Base-by-base conservation (phyloP, 2,888 invertebrate species). In the Teinopalpus imperialis region DNA sequence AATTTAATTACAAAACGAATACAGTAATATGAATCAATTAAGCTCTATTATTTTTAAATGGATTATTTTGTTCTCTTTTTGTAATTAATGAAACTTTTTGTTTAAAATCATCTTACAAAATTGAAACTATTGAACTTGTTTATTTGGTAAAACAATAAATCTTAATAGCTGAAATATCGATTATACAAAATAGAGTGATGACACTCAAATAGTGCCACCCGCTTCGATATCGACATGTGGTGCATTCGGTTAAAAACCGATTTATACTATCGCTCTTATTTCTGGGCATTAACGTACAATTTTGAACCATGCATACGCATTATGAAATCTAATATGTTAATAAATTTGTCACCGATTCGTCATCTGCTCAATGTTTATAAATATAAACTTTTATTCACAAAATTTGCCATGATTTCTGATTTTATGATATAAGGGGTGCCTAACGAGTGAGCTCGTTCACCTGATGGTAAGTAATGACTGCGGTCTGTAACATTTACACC, bases 141-240 rank as follows among this genome's bases (percentile, higher is more conserved):
- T 40, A 34, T 40, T 40, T 40, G 14, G 23, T 34, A n/a, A 27
- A 34, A 34, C 45, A 40, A 46, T 46, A 46, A 40, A 46, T 46
- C 40, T 46, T 46, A 40, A 46, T 46, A 49, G 31, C n/a, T 26
- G 31, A 44, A 39, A 40, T 65, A 70, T 63, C 61, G 63, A 69
- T 63, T 69, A 53, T 54, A 55, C 51, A 63, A 71, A 75, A 51
- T 72, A 71, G 73, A 66, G 79, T 79, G 81, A 66, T 62, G 77
- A 81, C 68, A 66, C 54, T 72, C 56, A 53, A 67, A 75, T 67
- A 58, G 61, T 53, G 53, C 74, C 72, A 74, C 76, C 78, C 76
- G 67, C 64, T 48, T 65, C 63, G 67, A 69, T 69, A 77, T 70
- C 71, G 64, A 67, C 75, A 69, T 52, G 54, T 58, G 59, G 50